Conservation (phyloP, 2,113 vertebrate species). For the Ibidorhyncha struthersii region DNA sequence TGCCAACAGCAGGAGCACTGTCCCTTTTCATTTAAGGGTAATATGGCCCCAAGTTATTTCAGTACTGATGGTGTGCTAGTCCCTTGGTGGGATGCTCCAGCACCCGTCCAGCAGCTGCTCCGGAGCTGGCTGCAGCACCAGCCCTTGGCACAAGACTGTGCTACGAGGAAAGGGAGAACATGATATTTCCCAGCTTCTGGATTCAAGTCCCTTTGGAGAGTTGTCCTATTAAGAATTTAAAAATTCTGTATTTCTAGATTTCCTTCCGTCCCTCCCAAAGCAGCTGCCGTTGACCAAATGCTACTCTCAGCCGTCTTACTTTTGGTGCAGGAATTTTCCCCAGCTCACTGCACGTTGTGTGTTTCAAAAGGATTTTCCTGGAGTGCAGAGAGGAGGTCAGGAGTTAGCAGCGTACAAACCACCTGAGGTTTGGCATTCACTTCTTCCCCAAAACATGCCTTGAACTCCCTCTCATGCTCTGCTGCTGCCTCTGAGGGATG, state of each 20-base stretch:
- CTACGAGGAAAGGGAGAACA: background rate
- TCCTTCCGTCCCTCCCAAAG: background rate
- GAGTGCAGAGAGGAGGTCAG: background rate
- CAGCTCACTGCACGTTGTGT: background rate
- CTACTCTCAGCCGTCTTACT: background rate
- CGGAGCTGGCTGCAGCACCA: background rate
- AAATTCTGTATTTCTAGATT: background rate
- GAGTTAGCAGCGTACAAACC: background rate
- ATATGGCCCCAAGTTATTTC: background rate
- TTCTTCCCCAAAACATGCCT: background rate
- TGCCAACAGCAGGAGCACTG: background rate
- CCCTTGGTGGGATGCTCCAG: background rate
- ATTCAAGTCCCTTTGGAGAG: background rate
- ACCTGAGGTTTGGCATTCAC: background rate
- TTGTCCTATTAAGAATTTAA: background rate
- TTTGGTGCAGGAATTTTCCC: background rate
- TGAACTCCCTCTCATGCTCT: background rate
- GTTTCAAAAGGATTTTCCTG: background rate
- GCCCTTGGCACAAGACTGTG: background rate
- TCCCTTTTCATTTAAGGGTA: background rate
- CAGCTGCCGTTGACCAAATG: background rate
- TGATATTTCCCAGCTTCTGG: background rate
- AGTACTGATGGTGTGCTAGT: background rate
- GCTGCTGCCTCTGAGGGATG: background rate
- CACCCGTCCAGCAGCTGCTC: background rate